Percentiles rank a stretch among this genome's conserved stretches.
Evolutionary conservation across 2,113 vertebrate genomes (phyloP).

Genomic region (Ornithorhynchus anatinus): DNA sequence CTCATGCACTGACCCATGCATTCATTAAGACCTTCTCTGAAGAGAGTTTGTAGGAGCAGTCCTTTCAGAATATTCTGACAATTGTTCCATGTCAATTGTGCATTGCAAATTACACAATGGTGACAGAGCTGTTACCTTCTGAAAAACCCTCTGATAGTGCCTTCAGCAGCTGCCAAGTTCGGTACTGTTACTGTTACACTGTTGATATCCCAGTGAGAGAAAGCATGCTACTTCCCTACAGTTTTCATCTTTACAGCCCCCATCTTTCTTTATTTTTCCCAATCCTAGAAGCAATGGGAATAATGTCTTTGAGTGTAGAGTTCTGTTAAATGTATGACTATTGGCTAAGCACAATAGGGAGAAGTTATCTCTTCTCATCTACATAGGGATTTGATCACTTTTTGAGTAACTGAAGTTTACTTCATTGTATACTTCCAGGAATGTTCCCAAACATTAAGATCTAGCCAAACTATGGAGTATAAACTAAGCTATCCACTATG

Average conservation of each 20-base stretch:
- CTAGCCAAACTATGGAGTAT: slow-evolving; percentile 33
- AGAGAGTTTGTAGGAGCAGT: slow-evolving; percentile 13
- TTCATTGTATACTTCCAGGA: slow-evolving; percentile 19
- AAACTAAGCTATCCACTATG: slow-evolving; percentile 36
- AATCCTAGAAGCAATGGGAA: slow-evolving; percentile 39
- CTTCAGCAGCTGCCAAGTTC: slow-evolving; percentile 31
- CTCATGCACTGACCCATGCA: slow-evolving; percentile 38
- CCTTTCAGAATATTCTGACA: slow-evolving; percentile 52
- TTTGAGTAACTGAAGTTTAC: slow-evolving; percentile 42
- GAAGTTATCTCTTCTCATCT: slow-evolving; percentile 39
- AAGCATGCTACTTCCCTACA: no score
- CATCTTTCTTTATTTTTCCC: slow-evolving; percentile 17
- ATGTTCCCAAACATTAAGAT: slow-evolving; percentile 53
- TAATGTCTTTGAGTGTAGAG: slow-evolving; percentile 34
- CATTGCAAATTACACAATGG: slow-evolving; percentile 48
- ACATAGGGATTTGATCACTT: background rate
- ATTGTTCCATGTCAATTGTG: slow-evolving; percentile 27
- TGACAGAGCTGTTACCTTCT: slow-evolving; percentile 37
- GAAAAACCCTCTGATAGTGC: slow-evolving; percentile 26
- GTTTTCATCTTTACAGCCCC: slow-evolving; percentile 36
- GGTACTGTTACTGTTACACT: slow-evolving; percentile 20
- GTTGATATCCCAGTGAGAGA: slow-evolving; percentile 5
- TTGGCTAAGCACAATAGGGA: background rate
- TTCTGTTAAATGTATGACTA: slow-evolving; percentile 39
- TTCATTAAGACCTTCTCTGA: slow-evolving; percentile 63